These are phyloP conservation scores for Polylopha cassiicola DNA, from an alignment of 2,888 invertebrate species.

Conservation along the genomic window DNA sequence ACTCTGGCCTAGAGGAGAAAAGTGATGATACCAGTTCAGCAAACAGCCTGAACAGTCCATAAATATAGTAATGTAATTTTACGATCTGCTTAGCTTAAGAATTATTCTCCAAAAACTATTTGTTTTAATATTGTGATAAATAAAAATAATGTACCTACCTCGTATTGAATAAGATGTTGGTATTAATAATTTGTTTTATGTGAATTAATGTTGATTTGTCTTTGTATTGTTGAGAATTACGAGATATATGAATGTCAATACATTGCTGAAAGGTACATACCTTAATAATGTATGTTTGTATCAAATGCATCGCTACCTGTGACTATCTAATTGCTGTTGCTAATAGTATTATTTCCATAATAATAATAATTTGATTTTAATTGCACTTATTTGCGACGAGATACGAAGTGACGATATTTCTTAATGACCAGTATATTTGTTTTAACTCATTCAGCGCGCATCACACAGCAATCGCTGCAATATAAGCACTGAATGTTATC, in stretches of 20 bases:
- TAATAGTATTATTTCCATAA: too few relatives aligned
- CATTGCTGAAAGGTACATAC: too few relatives aligned
- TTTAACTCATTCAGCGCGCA: slow-evolving; percentile 5
- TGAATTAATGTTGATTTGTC: slow-evolving; percentile 6
- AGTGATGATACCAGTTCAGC: slow-evolving; percentile 52
- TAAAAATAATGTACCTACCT: slow-evolving; percentile 10
- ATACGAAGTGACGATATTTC: slow-evolving; percentile 9
- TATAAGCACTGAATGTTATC: slow-evolving; percentile 5
- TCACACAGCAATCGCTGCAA: background rate
- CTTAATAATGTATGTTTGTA: too few relatives aligned
- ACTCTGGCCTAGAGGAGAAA: slow-evolving; percentile 26
- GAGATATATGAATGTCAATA: too few relatives aligned
- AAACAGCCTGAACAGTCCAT: slow-evolving; percentile 43
- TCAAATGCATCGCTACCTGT: too few relatives aligned
- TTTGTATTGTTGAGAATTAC: too few relatives aligned
- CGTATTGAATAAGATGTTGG: slow-evolving; percentile 5
- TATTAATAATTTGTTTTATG: slow-evolving; percentile 4
- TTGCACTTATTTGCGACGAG: slow-evolving; percentile 21
- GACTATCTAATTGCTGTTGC: too few relatives aligned
- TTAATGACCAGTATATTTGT: slow-evolving; percentile 5
- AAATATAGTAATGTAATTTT: too few relatives aligned
- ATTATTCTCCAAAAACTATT: background rate
- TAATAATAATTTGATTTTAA: too few relatives aligned
- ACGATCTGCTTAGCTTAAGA: too few relatives aligned
- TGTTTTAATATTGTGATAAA: slow-evolving; percentile 4